Base-by-base conservation (phyloP, 2,888 invertebrate species). In the Leucania comma region DNA sequence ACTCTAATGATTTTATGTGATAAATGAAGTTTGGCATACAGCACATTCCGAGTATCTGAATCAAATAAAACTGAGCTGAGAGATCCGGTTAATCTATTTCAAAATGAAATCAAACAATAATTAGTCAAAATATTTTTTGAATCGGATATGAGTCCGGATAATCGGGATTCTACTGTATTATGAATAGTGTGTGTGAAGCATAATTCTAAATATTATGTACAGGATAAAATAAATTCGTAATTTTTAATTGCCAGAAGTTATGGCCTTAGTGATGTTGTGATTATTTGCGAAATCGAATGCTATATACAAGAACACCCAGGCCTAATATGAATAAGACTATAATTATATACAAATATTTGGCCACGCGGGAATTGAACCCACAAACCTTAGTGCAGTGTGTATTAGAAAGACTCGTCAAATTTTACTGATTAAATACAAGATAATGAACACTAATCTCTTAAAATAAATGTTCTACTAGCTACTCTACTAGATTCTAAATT, bases 391-490 rank as follows among this genome's bases (percentile, higher is more conserved):
- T 10, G 2, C 12, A 29, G 12, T 22, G 17, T 38, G 2, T 50
- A 10, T 63, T 42, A 20, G 56, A 42, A 42, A 35, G 26, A 10
- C 24, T 12, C 22, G 32, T 42, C 35, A 26, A 69, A 38, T 69
- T 57, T 69, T 75, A 65, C 2, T 10, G 32, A 51, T 58, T 57
- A 51, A 58, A 75, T 67, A 75, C 42, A 42, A 42, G 48, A 72
- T 12, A 51, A 50, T 51, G 22, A 76, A 76, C 38, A 76, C 50
- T 51, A 35, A 26, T 51, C 57, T 58, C 38, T 59, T 78, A 75
- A 59, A 58, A 51, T 67, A 73, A 78, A 70, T 60, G 42, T 20
- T 70, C 20, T 70, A 64, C 3, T 32, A 22, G 57, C 71, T 74
- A 74, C 12, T 57, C 57, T 57, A 61, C 78, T 14, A 38, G 6